Percentiles rank a stretch among this genome's conserved stretches.
Conservation (phyloP, 1,140 invertebrate species). For the Centruroides vittatus region DNA sequence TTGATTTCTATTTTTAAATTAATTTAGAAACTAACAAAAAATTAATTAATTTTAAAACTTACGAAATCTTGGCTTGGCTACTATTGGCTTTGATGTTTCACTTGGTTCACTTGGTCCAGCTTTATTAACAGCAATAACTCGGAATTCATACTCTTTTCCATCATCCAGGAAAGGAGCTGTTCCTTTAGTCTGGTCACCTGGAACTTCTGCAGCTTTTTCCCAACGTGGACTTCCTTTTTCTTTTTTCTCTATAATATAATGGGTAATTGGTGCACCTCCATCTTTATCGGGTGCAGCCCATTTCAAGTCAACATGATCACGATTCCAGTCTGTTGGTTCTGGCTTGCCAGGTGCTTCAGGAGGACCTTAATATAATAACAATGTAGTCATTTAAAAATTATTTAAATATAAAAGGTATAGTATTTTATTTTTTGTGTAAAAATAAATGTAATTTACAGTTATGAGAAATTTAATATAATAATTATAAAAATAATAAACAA, state of each 20-base stretch:
- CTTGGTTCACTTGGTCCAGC: slow-evolving; percentile 75
- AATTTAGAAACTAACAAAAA: too few species aligned
- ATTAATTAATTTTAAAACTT: slow-evolving; percentile 27
- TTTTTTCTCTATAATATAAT: slow-evolving; percentile 81
- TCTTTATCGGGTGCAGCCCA: slow-evolving; percentile 80
- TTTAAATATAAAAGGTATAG: too few species aligned
- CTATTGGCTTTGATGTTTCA: slow-evolving; percentile 33
- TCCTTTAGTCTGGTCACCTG: slow-evolving; percentile 49
- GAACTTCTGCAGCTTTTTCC: slow-evolving; percentile 76
- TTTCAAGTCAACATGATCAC: slow-evolving; percentile 78
- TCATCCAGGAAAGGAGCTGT: slow-evolving; percentile 77
- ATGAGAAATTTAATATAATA: too few species aligned
- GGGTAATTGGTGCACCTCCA: slow-evolving; percentile 86
- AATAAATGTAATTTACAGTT: too few species aligned
- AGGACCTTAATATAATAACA: too few species aligned
- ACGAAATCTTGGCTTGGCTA: slow-evolving; percentile 35
- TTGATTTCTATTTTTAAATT: too few species aligned
- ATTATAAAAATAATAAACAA: too few species aligned
- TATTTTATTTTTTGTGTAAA: too few species aligned
- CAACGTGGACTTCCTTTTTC: slow-evolving; percentile 40
- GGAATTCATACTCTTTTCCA: slow-evolving; percentile 95
- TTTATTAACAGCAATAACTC: slow-evolving; percentile 88
- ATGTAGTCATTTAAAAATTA: too few species aligned
- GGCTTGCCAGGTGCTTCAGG: slow-evolving; percentile 49
- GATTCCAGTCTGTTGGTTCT: slow-evolving; percentile 84